Conservation (phyloP, 2,888 invertebrate genomes). For the Nephrotoma appendiculata region DNA sequence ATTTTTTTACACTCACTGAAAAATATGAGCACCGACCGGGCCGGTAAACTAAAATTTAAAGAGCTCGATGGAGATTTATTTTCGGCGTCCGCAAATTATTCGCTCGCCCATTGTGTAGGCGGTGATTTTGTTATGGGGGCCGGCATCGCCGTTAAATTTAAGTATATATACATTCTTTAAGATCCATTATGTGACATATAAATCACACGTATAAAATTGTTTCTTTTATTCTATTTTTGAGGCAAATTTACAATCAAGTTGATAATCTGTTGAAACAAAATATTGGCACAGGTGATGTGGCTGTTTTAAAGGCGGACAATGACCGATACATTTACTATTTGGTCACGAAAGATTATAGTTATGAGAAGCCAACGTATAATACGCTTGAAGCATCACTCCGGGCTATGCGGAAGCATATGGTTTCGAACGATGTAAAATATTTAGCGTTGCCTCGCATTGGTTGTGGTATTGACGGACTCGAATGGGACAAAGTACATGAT, state of each 20-base stretch:
- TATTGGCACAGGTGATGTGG: conserved; percentile 32
- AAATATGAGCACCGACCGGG: neutral
- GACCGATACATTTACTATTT: conserved; percentile 41
- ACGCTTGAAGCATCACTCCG: conserved; percentile 32
- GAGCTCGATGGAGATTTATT: conserved; percentile 39
- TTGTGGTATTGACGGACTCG: conserved; percentile 48
- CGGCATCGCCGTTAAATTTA: conserved; percentile 37
- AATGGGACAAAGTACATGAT: conserved; percentile 41
- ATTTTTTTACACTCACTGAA: neutral
- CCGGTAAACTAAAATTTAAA: conserved; percentile 10
- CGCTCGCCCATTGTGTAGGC: conserved; percentile 42
- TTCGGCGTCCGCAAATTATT: conserved; percentile 32
- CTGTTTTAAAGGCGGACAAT: conserved; percentile 30
- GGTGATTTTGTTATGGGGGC: conserved; percentile 41
- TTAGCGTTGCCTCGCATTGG: conserved; percentile 50
- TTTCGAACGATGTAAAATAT: conserved; percentile 33
- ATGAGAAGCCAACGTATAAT: conserved; percentile 36
- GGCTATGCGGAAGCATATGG: conserved; percentile 29
- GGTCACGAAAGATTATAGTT: conserved; percentile 40
- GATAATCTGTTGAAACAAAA: conserved; percentile 22
- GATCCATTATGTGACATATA: neutral
- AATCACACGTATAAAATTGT: neutral
- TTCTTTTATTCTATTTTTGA: conserved; percentile 16
- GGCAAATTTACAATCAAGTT: conserved; percentile 23
- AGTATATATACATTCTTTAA: neutral